These are phyloP conservation scores for Manis crassicaudata DNA, from an alignment of 2,797 vertebrate genomes.

Conservation along the genomic window DNA sequence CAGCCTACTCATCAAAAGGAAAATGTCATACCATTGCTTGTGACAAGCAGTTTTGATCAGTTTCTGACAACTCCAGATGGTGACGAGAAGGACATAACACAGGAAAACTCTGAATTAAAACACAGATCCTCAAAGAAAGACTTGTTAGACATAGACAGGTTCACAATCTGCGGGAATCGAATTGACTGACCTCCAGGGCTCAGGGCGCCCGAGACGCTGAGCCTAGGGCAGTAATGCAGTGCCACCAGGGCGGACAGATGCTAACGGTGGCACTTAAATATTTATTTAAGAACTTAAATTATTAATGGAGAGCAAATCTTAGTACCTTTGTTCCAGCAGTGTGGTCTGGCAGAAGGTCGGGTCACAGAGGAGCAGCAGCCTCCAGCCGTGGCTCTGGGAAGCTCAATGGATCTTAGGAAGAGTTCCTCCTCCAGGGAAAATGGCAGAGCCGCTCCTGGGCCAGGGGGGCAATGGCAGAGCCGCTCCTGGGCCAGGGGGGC, in stretches of 20 bases:
- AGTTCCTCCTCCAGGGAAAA: conserved; percentile 63
- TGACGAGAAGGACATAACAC: conserved; percentile 92
- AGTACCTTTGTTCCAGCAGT: conserved; percentile 80
- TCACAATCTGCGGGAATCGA: conserved; percentile 98
- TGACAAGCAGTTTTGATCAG: conserved; percentile 93
- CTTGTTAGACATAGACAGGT: conserved; percentile 97
- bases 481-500: conserved; percentile 56
- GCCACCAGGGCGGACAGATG: conserved; percentile 79
- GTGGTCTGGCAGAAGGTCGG: conserved; percentile 79
- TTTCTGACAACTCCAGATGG: conserved; percentile 95
- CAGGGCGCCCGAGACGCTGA: conserved; percentile 76
- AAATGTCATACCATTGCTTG: conserved; percentile 80
- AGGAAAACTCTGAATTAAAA: conserved; percentile 88
- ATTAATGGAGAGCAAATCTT: conserved; percentile 86
- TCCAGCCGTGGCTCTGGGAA: conserved; percentile 76
- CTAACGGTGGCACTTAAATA: conserved; percentile 87
- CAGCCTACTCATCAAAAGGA: conserved; percentile 91
- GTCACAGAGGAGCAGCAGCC: conserved; percentile 67
- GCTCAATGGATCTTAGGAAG: conserved; percentile 42
- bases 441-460: conserved; percentile 63
- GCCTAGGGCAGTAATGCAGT: conserved; percentile 72
- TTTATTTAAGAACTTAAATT: conserved; percentile 93
- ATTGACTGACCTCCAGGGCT: conserved; percentile 90
- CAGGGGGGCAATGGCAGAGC: background rate
- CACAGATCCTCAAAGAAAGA: conserved; percentile 93